Base-by-base conservation (phyloP, 2,888 invertebrate genomes). In the Polymixis lichenea region DNA sequence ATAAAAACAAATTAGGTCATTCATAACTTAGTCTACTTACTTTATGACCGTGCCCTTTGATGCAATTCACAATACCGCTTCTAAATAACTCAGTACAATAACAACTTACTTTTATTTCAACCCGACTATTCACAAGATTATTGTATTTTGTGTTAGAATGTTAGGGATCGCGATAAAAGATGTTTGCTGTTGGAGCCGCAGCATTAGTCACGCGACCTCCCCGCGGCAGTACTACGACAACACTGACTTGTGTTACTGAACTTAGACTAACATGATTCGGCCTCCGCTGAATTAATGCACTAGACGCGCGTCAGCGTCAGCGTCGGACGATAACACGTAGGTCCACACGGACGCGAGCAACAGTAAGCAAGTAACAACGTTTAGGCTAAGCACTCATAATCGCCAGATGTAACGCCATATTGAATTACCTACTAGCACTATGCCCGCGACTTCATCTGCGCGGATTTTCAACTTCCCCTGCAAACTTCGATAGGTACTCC, bases 201-300 rank as follows among this genome's bases (percentile, higher is more conserved):
- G 64, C 61, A 67, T 72, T 60, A 70, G 78, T 58, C 60, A 76
- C 85, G 73, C 89, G 86, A 81, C 89, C 88, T 83, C 67, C 66
- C 55, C 80, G 78, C 77, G 64, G 72, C 80, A 77, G 55, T 70
- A 77, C 83, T 53, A 78, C 68, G 81, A 86, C 80, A 84, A 86
- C 83, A 89, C 89, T 89, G 81, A 75, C 28, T 75, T 73, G 38
- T 55, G 61, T 55, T 46, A 61, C 49, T 66, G 60, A 66, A 77
- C 67, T 78, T 80, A 66, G 71, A 68, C 32, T 77, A 67, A 60
- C 67, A 77, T 68, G 32, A 32, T 61, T 56, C 66, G 51, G 28
- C 58, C 32, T 68, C 51, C 38, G 56, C 38, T 49, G 60, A 75
- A 73, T 69, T 68, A 84, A 64, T 81, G 79, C 81, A 84, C 72